Percentiles rank a stretch among this genome's conserved stretches.
Conservation (phyloP, 1,140 invertebrate genomes). For the Vollenhovia emeryi region DNA sequence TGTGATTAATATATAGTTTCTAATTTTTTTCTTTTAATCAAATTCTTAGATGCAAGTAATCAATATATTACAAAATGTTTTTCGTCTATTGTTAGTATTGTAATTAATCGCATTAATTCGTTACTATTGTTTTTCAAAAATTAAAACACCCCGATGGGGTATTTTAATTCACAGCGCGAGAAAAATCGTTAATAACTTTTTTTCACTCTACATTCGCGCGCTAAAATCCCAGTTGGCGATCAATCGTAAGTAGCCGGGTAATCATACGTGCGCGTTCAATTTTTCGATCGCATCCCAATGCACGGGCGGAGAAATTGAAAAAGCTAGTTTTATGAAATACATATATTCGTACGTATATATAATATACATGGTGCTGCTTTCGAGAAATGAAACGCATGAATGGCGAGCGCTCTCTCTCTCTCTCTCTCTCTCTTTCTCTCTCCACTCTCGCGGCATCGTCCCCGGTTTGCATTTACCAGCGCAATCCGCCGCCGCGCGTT, state of each 20-base stretch:
- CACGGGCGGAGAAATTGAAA: conserved; percentile 36
- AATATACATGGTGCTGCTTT: conserved; percentile 42
- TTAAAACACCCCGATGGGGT: background rate
- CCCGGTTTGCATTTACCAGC: conserved; percentile 33
- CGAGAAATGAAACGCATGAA: conserved; percentile 60
- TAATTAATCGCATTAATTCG: background rate
- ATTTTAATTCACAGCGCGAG: background rate
- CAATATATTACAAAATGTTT: too few species aligned
- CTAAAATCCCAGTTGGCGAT: background rate
- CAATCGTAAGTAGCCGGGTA: background rate
- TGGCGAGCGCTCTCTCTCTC: conserved; percentile 27
- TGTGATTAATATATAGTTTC: background rate
- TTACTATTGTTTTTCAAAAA: background rate
- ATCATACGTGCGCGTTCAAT: background rate
- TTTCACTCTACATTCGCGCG: background rate
- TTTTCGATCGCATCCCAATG: conserved; percentile 26
- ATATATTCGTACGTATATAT: conserved; percentile 2
- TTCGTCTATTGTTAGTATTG: too few species aligned
- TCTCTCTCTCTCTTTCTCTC: background rate
- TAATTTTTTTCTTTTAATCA: background rate
- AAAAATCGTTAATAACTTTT: background rate
- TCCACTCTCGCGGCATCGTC: background rate
- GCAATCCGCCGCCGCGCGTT: conserved; percentile 41
- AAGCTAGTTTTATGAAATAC: conserved; percentile 27
- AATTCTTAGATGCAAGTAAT: background rate